Evolutionary conservation across 2,113 vertebrate species (phyloP), one percentile per base, ranked within the genome.

Genomic region (Sylvilagus bachmani): DNA sequence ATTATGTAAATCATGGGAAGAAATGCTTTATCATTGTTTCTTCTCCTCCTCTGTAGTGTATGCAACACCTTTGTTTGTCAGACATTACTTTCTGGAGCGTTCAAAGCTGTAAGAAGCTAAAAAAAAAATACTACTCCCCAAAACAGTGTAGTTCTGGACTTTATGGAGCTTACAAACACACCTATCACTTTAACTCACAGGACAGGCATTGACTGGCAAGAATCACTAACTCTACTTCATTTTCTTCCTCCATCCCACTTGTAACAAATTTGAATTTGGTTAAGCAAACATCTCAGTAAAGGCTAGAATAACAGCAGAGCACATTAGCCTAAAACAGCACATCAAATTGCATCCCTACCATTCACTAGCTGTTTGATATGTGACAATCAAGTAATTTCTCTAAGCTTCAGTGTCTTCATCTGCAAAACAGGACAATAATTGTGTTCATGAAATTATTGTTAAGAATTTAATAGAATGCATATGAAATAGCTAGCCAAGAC

Each of bases 231-330:
- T 22, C 6, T 31, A 61, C 31, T 82, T 90, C 22, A 66, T 51
- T 88, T 86, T 62, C 6, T 81, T 38, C 29, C 27, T 91, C 74
- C 1, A 64, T 7, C 21, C n/a, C 27, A 78, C 17, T 0, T 75
- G 13, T 80, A 89, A 94, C 87, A 61, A 11, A 19, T n/a, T 49
- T 49, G 84, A 93, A 29, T 85, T 92, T 73, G 38, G 4, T 14
- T 75, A 86, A 88, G 19, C n/a, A 91, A 94, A 69, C 14, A 91
- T 87, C 29, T 94, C 27, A 84, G 11, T 24, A 85, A 29, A 78
- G 9, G 31, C 67, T 51, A 89, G 62, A 27, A 90, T 95, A 93
- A 84, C 3, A 71, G 13, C 6, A 67, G 9, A 86, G 31, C 22
- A 66, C 81, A 85, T 22, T 91, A 62, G 27, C 38, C 53, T 69